Base-by-base conservation (phyloP, 2,113 vertebrate genomes). In the Calyptomena viridis region DNA sequence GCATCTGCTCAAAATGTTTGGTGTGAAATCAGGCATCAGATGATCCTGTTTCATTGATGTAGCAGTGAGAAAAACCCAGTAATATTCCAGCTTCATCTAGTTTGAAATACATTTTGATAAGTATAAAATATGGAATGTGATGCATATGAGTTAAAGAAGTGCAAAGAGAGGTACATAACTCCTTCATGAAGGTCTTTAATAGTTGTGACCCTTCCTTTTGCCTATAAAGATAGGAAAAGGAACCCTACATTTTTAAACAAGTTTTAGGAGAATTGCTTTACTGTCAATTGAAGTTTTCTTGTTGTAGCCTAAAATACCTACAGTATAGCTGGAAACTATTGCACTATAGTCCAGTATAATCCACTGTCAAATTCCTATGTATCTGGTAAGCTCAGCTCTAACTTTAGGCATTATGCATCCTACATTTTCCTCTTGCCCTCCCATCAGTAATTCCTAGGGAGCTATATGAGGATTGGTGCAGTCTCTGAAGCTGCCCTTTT, bases 1-100 rank as follows among this genome's bases (percentile, higher is more conserved):
- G 46, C 44, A 91, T 85, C 93, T 93, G 56, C 62, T 85, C 60
- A 50, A 74, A 82, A 49, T 37, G 49, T 46, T 66, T 67, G 56
- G 44, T 77, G 53, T 64, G 73, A 59, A 92, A 75, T 72, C 63
- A 71, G 56, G 8, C 21, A 17, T 30, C 55, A 68, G 76, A 75
- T 55, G 23, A 78, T 42, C 22, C 25, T 18, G 1, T 92, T 94
- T 80, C 28, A 46, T 37, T 67, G 24, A 23, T 33, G 24, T 16
- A 47, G 64, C 68, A 89, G 37, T 47, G 71, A 77, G 47, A 60
- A 68, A 13, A 93, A 25, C 3, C 6, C 31, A 27, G 12, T 20
- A 23, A 35, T 67, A 53, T 24, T 89, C 44, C 81, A 31, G 49
- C 20, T 56, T 72, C 4, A 0, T 39, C 9, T 20, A 13, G n/a